Evolutionary conservation across 1,140 invertebrate genomes (phyloP), one percentile per base, ranked within the genome.

Genomic region (Oryctes rhinoceros): DNA sequence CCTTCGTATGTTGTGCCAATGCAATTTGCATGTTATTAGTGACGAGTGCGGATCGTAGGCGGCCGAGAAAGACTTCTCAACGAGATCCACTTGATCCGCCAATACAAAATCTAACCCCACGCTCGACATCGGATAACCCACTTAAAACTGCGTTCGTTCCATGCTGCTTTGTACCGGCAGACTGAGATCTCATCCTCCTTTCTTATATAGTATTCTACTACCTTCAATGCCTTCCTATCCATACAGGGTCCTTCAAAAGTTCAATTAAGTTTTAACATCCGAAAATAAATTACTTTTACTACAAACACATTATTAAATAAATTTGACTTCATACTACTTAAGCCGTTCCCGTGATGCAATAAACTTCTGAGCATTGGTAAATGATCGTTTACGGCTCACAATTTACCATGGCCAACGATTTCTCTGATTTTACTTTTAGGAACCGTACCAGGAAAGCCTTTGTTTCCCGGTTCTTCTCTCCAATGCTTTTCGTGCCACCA

Each of bases 1-100:
- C 65, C 65, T 71, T 71, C 65, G 65, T 71, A 71, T 20, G 65
- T 37, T 11, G 20, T 71, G 2, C 65, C 65, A 35, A 7, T 71
- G 65, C 65, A 71, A 71, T 71, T 71, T 71, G 65, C 65, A 71
- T 71, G 65, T 71, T 71, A 71, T 71, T 71, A 71, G 65, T 37
- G 65, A 71, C n/a, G 65, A 20, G 35, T 24, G 65, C 20, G 65
- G 20, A 71, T 71, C 20, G 65, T 71, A 24, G 65, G 65, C 65
- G 65, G 65, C 20, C 65, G 65, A 71, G 65, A 71, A 24, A 71
- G 65, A 67, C 62, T 67, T 18, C 62, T 67, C 65, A 11, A 71
- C 65, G 65, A 71, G 65, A 71, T 24, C 35, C 20, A 71, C 35
- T 71, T 71, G 65, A 71, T 71, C 65, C 65, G 35, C 20, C 65